These are phyloP conservation scores for Heteromurus nitidus DNA, from an alignment of 2,888 invertebrate species.

Conservation along the genomic window DNA sequence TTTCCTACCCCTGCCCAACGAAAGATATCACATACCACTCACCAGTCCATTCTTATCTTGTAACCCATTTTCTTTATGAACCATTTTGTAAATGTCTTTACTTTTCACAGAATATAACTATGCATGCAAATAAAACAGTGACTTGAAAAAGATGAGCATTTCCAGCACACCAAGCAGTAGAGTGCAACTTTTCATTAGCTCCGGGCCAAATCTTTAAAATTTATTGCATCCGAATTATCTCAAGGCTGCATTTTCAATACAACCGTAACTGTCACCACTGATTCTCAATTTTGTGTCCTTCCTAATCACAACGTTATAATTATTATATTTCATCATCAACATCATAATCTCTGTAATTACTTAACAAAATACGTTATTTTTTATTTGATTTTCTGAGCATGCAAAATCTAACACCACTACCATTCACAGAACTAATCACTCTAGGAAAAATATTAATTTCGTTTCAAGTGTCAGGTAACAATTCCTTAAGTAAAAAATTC, in stretches of 20 bases:
- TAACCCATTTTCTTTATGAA: too few relatives aligned
- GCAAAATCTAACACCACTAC: slow-evolving; percentile 14
- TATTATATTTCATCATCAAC: background rate
- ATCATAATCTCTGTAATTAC: background rate
- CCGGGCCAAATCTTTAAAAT: background rate
- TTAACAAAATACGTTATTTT: too few relatives aligned
- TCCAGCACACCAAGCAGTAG: too few relatives aligned
- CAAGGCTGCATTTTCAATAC: too few relatives aligned
- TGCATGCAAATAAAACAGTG: too few relatives aligned
- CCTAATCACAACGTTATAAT: background rate
- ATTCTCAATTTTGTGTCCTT: background rate
- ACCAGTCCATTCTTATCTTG: background rate
- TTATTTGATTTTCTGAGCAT: slow-evolving; percentile 49
- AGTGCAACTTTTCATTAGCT: too few relatives aligned
- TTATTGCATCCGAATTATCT: background rate
- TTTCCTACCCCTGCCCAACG: too few relatives aligned
- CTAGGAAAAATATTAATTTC: slow-evolving; percentile 16
- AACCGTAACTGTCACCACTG: background rate
- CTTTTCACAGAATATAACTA: too few relatives aligned
- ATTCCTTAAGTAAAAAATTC: slow-evolving; percentile 31
- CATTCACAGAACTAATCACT: background rate
- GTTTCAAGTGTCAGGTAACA: background rate
- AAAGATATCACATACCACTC: background rate
- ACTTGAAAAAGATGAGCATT: too few relatives aligned
- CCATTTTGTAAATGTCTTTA: too few relatives aligned